phyloP scores from a whole-genome alignment of 2,888 invertebrate species.

The Crematogaster levior region DNA sequence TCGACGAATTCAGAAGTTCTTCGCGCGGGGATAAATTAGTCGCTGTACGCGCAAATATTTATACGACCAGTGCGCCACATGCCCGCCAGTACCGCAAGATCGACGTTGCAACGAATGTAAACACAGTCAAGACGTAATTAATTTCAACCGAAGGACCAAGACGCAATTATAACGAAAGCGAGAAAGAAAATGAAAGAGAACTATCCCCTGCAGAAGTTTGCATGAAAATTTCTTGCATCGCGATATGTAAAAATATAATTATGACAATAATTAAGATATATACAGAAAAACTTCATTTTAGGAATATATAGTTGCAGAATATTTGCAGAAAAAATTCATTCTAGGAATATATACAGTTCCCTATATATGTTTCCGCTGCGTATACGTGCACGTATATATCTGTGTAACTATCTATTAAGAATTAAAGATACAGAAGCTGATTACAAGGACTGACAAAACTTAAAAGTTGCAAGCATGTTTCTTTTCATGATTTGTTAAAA shows the following conservation, averaged over 20 bases:
- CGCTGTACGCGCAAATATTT: constrained; percentile 31
- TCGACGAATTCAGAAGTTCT: constrained; percentile 19
- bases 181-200: background rate
- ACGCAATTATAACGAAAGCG: background rate
- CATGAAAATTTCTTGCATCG: constrained; percentile 4
- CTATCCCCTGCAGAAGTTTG: background rate
- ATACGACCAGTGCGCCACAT: background rate
- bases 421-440: background rate
- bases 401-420: background rate
- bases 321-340: no score
- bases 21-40: background rate
- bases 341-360: background rate
- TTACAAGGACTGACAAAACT: background rate
- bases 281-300: background rate
- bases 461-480: background rate
- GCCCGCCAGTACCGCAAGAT: background rate
- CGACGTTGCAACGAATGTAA: background rate
- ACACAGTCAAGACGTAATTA: constrained; percentile 13
- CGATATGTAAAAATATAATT: background rate
- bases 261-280: constrained; percentile 2
- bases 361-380: background rate
- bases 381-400: background rate
- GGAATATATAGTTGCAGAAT: background rate
- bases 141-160: constrained; percentile 8
- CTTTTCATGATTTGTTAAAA: background rate